Conservation (phyloP, 2,113 vertebrate species). For the Atherinomorus stipes region DNA sequence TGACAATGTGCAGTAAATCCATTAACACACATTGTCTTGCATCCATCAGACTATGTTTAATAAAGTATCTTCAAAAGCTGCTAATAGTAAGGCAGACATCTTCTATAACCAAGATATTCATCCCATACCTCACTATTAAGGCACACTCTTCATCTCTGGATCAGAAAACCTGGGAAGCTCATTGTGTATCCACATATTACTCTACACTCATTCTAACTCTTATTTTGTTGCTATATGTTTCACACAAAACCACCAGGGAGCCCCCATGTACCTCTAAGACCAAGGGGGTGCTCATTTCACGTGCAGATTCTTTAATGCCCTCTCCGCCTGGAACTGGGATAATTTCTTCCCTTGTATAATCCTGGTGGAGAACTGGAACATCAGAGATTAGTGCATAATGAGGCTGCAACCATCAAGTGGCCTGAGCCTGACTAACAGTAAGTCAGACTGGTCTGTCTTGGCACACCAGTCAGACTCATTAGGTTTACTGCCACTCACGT, state of each 20-base stretch:
- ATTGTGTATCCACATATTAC: not conserved
- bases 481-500: slow-evolving; percentile 33
- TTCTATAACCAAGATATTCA: too few relatives aligned
- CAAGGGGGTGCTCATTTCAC: slow-evolving; percentile 26
- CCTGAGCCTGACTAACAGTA: slow-evolving; percentile 13
- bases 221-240: slow-evolving; percentile 15
- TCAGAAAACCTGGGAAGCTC: slow-evolving; percentile 8
- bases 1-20: not conserved
- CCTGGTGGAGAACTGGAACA: slow-evolving; percentile 67
- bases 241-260: slow-evolving; percentile 8
- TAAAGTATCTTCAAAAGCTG: not conserved
- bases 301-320: slow-evolving; percentile 60
- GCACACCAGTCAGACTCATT: slow-evolving; percentile 36
- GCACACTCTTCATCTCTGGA: slow-evolving; percentile 13
- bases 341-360: slow-evolving; percentile 61
- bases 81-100: too few relatives aligned
- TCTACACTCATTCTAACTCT: not conserved
- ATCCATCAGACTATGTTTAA: not conserved
- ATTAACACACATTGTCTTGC: slow-evolving; percentile 12
- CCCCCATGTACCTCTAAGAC: not conserved
- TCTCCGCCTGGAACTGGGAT: slow-evolving; percentile 43
- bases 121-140: not conserved
- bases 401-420: slow-evolving; percentile 38
- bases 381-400: slow-evolving; percentile 71
- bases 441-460: slow-evolving; percentile 21